Percentiles rank a stretch among this genome's conserved stretches.
These are phyloP conservation scores for Apogon talboti DNA, from an alignment of 2,797 vertebrate genomes.

Conservation along the genomic window DNA sequence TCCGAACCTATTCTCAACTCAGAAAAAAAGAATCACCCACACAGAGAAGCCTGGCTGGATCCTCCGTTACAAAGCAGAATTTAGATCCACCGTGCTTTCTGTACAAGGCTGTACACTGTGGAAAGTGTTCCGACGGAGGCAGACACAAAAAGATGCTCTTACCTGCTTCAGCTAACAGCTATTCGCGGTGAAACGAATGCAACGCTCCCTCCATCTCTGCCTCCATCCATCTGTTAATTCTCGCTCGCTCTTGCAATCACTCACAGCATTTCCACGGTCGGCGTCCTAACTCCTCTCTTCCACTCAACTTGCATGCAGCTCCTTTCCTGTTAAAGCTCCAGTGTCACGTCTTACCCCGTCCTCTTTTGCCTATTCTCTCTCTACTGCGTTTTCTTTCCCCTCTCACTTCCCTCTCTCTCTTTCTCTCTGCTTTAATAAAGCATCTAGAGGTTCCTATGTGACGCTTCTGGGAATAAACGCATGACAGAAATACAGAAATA, in stretches of 20 bases:
- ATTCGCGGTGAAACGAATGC: conserved; percentile 6
- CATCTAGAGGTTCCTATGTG: neutral
- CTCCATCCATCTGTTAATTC: neutral
- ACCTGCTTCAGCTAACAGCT: conserved; percentile 12
- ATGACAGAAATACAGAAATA: neutral
- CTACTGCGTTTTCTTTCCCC: neutral
- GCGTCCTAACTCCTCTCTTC: conserved; percentile 7
- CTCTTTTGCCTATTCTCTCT: neutral
- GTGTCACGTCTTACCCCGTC: neutral
- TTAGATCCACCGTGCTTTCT: neutral
- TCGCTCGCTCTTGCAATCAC: neutral
- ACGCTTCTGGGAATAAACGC: neutral
- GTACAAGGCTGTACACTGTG: conserved; percentile 26
- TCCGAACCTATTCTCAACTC: conserved; percentile 44
- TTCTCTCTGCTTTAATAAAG: conserved; percentile 8
- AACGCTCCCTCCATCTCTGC: conserved; percentile 1
- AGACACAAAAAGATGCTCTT: conserved; percentile 1
- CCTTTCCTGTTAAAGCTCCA: conserved; percentile 1
- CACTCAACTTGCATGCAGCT: neutral
- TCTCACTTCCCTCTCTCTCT: neutral
- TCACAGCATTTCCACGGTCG: conserved; percentile 6
- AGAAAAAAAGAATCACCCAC: conserved; percentile 56
- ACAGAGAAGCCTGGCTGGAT: conserved; percentile 46
- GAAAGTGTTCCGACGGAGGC: conserved; percentile 24
- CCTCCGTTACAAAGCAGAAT: conserved; percentile 34